Base-by-base conservation (phyloP, 2,113 vertebrate species). In the Chitala chitala region DNA sequence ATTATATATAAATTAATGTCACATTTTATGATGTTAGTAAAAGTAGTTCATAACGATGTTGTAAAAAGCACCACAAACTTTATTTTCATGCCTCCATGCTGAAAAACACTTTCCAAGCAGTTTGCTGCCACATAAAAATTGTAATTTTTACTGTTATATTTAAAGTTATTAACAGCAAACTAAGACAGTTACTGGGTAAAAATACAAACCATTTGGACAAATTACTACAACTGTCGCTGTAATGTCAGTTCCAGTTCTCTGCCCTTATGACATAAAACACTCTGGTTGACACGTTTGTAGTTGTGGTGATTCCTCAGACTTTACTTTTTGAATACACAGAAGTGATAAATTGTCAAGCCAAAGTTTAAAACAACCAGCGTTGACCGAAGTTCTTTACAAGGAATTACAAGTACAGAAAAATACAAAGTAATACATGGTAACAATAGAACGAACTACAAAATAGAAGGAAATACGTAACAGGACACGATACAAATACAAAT, bases 141-240 rank as follows among this genome's bases (percentile, higher is more conserved):
- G 5, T 13, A 4, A 26, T 29, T 50, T 29, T 48, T 46, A 22
- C 24, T 75, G 74, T 76, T 76, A 71, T 75, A 80, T 85, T 77
- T 79, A 64, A 75, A 73, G 74, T 66, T 51, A 76, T 84, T 83
- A 83, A 77, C 63, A 73, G 8, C 48, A 80, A 83, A 82, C 84
- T 66, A 79, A 83, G 78, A 78, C 69, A 82, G 82, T 83, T 83
- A 80, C 51, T 51, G 29, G 33, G 8, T 66, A 12, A 46, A 6
- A 46, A 46, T 46, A 50, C 26, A 51, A 80, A 75, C 78, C 58
- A 78, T 82, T 85, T 81, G 59, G 76, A 64, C 71, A 76, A 74
- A 83, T 84, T 77, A 82, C 72, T 75, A 75, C 46, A 53, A 55
- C 71, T 76, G 70, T 76, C 81, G 76, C 66, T 26, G 2, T 50